Evolutionary conservation across 2,888 invertebrate species (phyloP).

Genomic region (Sminthurides aquaticus): DNA sequence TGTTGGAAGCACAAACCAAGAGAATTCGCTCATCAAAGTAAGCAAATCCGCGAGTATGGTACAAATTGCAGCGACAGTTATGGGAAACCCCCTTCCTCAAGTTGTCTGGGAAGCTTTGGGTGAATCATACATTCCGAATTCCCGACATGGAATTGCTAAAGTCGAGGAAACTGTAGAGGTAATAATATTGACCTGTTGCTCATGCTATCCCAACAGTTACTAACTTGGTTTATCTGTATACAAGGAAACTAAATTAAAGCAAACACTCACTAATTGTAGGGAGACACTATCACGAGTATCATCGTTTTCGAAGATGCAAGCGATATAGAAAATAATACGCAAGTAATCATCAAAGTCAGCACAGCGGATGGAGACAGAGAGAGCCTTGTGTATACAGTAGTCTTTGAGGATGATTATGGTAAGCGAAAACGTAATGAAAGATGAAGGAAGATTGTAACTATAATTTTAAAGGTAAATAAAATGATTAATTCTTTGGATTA

Average conservation of each 20-base stretch:
- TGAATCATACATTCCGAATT: neutral
- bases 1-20: neutral
- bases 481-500: no score
- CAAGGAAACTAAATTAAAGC: no score
- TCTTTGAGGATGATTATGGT: neutral
- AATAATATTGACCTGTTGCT: no score
- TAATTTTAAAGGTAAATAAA: no score
- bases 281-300: neutral
- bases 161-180: neutral
- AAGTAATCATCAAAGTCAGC: neutral
- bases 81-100: slow-evolving; percentile 11
- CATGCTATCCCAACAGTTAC: no score
- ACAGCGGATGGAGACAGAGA: neutral
- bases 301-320: neutral
- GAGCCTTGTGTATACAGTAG: neutral
- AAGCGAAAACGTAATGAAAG: no score
- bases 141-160: neutral
- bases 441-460: no score
- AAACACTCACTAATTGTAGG: no score
- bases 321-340: neutral
- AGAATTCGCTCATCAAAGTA: neutral
- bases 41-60: neutral
- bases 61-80: neutral
- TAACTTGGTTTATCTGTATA: no score
- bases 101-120: neutral